phyloP scores from a whole-genome alignment of 2,888 invertebrate genomes.

The Lasioglossum vierecki region DNA sequence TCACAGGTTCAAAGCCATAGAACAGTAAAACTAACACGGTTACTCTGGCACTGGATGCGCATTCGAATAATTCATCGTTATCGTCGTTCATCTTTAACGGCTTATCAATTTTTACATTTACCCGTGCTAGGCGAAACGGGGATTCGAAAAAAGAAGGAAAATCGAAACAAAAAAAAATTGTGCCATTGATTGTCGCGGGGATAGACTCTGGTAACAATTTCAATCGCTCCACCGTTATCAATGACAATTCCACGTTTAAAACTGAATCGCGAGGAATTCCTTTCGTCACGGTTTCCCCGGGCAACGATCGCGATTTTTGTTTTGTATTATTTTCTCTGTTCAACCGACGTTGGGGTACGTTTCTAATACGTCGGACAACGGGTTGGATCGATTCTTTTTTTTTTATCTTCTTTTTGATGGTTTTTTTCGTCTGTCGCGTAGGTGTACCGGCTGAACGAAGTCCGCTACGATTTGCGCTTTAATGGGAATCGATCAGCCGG shows the following conservation, averaged over 20 bases:
- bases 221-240: constrained; percentile 13
- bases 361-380: constrained; percentile 13
- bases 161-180: background rate
- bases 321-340: background rate
- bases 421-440: constrained; percentile 49
- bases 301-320: background rate
- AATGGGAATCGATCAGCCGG: constrained; percentile 69
- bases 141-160: background rate
- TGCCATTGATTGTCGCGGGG: background rate
- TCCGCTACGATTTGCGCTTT: constrained; percentile 53
- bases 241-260: constrained; percentile 1
- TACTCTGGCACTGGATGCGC: background rate
- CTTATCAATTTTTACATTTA: constrained; percentile 9
- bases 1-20: background rate
- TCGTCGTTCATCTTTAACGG: constrained; percentile 6
- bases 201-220: constrained; percentile 8
- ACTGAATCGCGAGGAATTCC: constrained; percentile 4
- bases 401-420: background rate
- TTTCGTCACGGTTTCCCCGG: background rate
- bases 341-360: background rate
- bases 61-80: constrained; percentile 1
- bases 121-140: background rate
- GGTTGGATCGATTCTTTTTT: constrained; percentile 47
- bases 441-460: constrained; percentile 38
- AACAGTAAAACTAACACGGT: background rate